phyloP scores from a whole-genome alignment of 2,888 invertebrate genomes.

The Aphrophora alni region DNA sequence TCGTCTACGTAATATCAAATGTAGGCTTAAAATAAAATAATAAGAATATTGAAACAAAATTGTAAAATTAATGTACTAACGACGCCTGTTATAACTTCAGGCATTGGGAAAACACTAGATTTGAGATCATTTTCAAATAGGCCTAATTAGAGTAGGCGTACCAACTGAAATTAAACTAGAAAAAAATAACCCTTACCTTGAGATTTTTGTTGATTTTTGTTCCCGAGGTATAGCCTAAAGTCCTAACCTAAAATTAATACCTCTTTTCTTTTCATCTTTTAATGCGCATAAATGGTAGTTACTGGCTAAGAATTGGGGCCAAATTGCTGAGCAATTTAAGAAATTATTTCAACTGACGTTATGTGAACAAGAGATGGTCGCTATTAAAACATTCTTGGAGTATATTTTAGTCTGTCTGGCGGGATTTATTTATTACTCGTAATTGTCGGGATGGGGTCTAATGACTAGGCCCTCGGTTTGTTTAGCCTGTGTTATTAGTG shows the following conservation, averaged over 20 bases:
- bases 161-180: neutral
- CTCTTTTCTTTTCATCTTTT: neutral
- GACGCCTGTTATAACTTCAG: no score
- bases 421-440: neutral
- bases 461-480: constrained; percentile 31
- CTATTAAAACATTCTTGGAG: neutral
- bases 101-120: no score
- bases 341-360: neutral
- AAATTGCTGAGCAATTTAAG: neutral
- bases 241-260: neutral
- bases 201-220: neutral
- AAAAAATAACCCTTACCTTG: neutral
- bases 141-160: neutral
- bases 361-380: neutral
- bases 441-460: constrained; percentile 11
- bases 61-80: no score
- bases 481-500: constrained; percentile 37
- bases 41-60: no score
- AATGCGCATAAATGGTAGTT: neutral
- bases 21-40: no score
- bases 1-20: no score
- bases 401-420: neutral
- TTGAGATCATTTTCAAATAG: no score
- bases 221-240: neutral
- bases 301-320: neutral